These are phyloP conservation scores for Orientallactaga bullata DNA, from an alignment of 2,113 vertebrate species.

Conservation along the genomic window DNA sequence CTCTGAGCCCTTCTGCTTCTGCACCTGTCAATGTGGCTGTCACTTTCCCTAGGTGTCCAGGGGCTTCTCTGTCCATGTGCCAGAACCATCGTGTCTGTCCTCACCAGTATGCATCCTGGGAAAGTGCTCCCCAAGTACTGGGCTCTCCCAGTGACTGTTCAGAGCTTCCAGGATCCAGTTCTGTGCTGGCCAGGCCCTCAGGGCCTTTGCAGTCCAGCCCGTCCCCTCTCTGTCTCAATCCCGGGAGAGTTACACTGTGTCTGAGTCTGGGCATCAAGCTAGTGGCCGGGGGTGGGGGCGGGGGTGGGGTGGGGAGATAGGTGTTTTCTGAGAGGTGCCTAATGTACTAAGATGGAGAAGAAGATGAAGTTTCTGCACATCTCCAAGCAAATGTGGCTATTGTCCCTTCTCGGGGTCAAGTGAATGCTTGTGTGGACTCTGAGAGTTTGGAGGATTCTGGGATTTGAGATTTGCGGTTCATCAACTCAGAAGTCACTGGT, in stretches of 20 bases:
- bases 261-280: neutral
- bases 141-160: too few relatives aligned
- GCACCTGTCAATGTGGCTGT: neutral
- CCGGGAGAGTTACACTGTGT: neutral
- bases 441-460: neutral
- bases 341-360: too few relatives aligned
- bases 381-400: neutral
- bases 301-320: too few relatives aligned
- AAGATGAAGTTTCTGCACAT: too few relatives aligned
- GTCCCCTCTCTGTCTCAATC: too few relatives aligned
- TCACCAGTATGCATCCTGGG: too few relatives aligned
- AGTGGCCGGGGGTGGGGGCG: neutral
- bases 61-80: neutral
- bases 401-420: too few relatives aligned
- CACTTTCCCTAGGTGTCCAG: neutral
- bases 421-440: neutral
- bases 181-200: neutral
- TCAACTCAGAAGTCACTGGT: neutral
- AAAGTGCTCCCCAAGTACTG: neutral
- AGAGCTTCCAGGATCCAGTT: neutral
- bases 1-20: neutral
- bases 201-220: neutral
- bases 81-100: accelerated
- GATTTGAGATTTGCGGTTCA: neutral
- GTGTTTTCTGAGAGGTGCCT: neutral